Conservation (phyloP, 2,888 invertebrate genomes). For the Pandemis heparana region DNA sequence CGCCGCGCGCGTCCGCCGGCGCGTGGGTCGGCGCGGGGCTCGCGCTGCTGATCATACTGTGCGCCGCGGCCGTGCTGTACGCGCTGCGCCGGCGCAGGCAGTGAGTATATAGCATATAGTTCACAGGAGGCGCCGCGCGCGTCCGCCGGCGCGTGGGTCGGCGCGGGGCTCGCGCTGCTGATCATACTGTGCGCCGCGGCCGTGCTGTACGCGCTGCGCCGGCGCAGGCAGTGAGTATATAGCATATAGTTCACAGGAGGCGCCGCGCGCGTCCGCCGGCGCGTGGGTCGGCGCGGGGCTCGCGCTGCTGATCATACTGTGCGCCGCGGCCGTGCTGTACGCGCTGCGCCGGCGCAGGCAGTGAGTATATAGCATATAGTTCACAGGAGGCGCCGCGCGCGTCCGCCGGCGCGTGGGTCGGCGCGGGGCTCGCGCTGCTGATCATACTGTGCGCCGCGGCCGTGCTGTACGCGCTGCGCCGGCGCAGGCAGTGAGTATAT, state of each 20-base stretch:
- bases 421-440: conserved; percentile 59
- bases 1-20: conserved; percentile 53
- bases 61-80: conserved; percentile 62
- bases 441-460: conserved; percentile 61
- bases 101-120: too few relatives aligned
- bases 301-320: conserved; percentile 61
- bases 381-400: conserved; percentile 49
- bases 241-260: conserved; percentile 24
- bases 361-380: too few relatives aligned
- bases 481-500: conserved; percentile 76
- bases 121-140: conserved; percentile 49
- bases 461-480: conserved; percentile 61
- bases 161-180: conserved; percentile 59
- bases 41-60: conserved; percentile 61
- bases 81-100: conserved; percentile 66
- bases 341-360: conserved; percentile 66
- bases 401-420: conserved; percentile 59
- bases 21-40: conserved; percentile 62
- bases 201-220: conserved; percentile 61
- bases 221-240: conserved; percentile 76
- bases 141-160: conserved; percentile 59
- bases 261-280: conserved; percentile 53
- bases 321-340: conserved; percentile 62
- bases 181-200: conserved; percentile 61
- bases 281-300: conserved; percentile 62